phyloP scores from a whole-genome alignment of 2,113 vertebrate genomes.

The Arenaria interpres region DNA sequence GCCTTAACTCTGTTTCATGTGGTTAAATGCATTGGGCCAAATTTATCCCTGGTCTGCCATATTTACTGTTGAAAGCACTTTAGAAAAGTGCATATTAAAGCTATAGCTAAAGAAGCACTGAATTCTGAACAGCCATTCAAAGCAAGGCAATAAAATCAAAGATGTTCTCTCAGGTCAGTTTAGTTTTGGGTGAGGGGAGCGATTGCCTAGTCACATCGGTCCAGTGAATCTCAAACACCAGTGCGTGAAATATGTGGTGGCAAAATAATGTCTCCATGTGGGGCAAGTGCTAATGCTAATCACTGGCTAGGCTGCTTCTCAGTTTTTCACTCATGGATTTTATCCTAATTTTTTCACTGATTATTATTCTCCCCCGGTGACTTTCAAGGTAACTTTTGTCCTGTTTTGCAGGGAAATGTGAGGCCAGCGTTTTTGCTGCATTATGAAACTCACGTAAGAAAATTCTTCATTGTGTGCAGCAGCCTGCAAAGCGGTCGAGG shows the following conservation, averaged over 20 bases:
- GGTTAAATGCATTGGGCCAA: conserved; percentile 15
- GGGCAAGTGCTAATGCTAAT: conserved; percentile 12
- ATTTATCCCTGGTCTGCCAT: conserved; percentile 50
- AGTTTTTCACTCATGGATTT: not conserved
- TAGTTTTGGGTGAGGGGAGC: conserved; percentile 34
- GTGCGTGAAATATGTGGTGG: not conserved
- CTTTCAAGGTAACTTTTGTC: not conserved
- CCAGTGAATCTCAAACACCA: conserved; percentile 12
- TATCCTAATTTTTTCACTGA: not conserved
- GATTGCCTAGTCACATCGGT: not conserved
- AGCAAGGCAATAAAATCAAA: conserved; percentile 27
- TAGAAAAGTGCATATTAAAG: conserved; percentile 2
- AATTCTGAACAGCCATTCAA: conserved; percentile 1
- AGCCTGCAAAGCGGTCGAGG: not conserved
- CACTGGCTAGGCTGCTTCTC: not conserved
- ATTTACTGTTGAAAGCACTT: conserved; percentile 43
- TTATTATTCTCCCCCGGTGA: not conserved
- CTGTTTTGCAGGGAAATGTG: not conserved
- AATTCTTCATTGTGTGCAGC: rapidly evolving
- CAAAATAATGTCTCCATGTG: conserved; percentile 4
- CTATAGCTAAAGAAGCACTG: conserved; percentile 27
- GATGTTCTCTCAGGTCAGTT: conserved; percentile 46
- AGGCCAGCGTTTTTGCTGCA: not conserved
- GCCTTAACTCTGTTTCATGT: not conserved
- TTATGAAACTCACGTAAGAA: not conserved